Conservation (phyloP, 2,888 invertebrate species). For the Pseudoips prasinana region DNA sequence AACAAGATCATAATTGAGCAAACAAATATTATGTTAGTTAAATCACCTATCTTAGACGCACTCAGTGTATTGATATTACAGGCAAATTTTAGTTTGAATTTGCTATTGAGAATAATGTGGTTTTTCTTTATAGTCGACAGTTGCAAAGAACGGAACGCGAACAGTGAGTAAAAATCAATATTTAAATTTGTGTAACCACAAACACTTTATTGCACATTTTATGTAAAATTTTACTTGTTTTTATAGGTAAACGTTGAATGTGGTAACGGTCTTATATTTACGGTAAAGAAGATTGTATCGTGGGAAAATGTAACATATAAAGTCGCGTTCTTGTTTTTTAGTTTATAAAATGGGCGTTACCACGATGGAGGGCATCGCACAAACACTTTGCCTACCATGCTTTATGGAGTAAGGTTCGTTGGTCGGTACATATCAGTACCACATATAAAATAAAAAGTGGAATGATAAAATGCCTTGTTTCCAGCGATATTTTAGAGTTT, state of each 20-base stretch:
- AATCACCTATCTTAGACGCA: conserved; percentile 34
- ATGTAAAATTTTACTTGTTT: conserved; percentile 11
- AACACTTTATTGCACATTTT: conserved; percentile 35
- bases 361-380: conserved; percentile 78
- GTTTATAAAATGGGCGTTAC: conserved; percentile 78
- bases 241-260: conserved; percentile 15
- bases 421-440: conserved; percentile 37
- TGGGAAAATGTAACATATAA: too few species aligned
- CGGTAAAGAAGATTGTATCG: too few species aligned
- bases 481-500: too few species aligned
- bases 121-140: conserved; percentile 72
- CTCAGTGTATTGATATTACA: conserved; percentile 32
- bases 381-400: conserved; percentile 70
- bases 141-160: conserved; percentile 67
- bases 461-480: neutral
- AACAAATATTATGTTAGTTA: conserved; percentile 25
- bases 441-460: conserved; percentile 12
- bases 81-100: conserved; percentile 6
- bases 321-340: conserved; percentile 60
- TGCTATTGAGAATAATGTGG: conserved; percentile 40
- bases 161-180: conserved; percentile 66
- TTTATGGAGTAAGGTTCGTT: conserved; percentile 75
- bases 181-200: conserved; percentile 35
- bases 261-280: conserved; percentile 15
- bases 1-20: conserved; percentile 24